phyloP scores from a whole-genome alignment of 2,113 vertebrate genomes.

The Pollimyrus isidori region DNA sequence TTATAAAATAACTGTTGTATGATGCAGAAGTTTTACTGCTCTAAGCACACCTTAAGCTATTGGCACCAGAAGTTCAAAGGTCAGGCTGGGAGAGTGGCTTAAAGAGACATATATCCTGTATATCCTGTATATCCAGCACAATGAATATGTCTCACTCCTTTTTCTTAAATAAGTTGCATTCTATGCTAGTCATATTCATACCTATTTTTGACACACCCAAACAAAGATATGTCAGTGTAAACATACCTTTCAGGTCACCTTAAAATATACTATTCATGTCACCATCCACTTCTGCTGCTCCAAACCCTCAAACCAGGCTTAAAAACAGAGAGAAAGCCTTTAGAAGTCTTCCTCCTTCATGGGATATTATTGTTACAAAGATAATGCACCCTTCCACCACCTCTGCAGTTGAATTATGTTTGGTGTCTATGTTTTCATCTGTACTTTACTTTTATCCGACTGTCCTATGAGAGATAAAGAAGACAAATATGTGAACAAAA shows the following conservation, averaged over 20 bases:
- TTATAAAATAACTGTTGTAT: neutral
- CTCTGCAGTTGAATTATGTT: neutral
- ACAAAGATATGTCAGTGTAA: neutral
- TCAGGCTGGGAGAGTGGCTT: neutral
- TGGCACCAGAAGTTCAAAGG: neutral
- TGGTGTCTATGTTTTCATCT: neutral
- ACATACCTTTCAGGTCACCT: neutral
- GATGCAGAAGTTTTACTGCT: neutral
- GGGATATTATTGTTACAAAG: conserved; percentile 13
- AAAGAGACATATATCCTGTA: neutral
- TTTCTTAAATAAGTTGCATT: neutral
- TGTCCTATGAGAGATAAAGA: neutral
- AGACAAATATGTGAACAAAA: neutral
- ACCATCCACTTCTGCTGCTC: neutral
- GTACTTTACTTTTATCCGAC: neutral
- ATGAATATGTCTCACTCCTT: neutral
- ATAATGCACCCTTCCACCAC: conserved; percentile 1
- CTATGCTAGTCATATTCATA: neutral
- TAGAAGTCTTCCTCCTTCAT: neutral
- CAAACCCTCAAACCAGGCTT: neutral
- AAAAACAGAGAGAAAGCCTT: neutral
- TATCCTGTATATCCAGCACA: neutral
- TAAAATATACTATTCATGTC: conserved; percentile 8
- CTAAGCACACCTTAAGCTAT: neutral
- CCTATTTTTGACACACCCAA: neutral